Evolutionary conservation across 30 jellyfish, hydroid and myxozoan species (phyloP), one percentile per base, ranked within the genome.

Genomic region (Pelagia noctiluca): DNA sequence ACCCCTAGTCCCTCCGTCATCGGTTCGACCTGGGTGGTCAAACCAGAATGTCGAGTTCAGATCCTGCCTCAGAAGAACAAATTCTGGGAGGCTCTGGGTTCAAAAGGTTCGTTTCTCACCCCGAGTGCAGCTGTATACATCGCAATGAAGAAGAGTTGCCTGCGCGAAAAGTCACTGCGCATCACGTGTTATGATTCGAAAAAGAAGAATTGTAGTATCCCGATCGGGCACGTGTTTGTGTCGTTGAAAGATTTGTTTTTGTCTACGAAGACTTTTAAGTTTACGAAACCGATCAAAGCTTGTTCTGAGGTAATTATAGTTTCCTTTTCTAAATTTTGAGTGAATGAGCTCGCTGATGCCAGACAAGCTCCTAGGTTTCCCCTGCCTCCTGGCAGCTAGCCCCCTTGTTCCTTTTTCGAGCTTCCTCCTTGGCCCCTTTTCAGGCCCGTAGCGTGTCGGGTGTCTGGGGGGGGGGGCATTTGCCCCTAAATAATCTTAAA

Each of bases 1-100:
- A 72, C 32, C 37, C 99, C 99, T 23, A 88, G 84, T 64, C 89
- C 99, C 12, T 57, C 96, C 0, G 99, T 78, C 1, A 68, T 87
- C 0, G 95, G 96, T 11, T 50, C 90, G 8, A 75, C 64, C 28
- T 94, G 99, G 99, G 75, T 47, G 13, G 74, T 54, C 25, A 71
- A 29, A 0, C 91, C 97, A 7, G 81, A 31, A 42, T 78, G 53
- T 0, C 70, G 52, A 25, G 76, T 88, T 13, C 57, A 70, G 23
- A 50, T 88, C 12, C 73, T 69, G 49, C 92, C 86, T 67, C 72
- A 80, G 50, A 70, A 71, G 32, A 79, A 77, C 35, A 61, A 21
- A 57, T 77, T 87, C 35, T 64, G 66, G 73, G 82, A 75, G 47
- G 57, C 75, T 26, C 30, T 52, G 19, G 26, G 50, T 61, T 72